A percentile compares a stretch with the other conserved stretches of the same genome.
Evolutionary conservation across 2,797 vertebrate species (phyloP).

Genomic region (Microhierax caerulescens): DNA sequence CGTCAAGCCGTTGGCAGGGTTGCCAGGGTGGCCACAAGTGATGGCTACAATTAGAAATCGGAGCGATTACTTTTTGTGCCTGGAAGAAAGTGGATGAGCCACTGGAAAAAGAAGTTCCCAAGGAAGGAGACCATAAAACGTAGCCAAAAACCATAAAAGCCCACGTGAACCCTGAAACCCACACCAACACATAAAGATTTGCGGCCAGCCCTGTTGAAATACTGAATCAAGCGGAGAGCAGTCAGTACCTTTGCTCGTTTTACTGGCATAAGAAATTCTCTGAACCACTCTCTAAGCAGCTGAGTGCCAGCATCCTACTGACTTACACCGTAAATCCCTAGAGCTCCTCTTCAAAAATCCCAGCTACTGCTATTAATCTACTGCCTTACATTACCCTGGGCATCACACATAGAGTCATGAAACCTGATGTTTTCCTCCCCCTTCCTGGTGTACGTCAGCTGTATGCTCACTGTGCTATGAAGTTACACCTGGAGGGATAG

Average conservation of each 20-base stretch:
- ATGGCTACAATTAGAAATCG: slow-evolving; percentile 81
- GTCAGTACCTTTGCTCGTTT: neutral
- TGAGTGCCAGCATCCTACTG: neutral
- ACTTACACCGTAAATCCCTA: neutral
- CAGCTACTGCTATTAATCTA: neutral
- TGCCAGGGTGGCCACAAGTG: slow-evolving; percentile 96
- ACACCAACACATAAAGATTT: neutral
- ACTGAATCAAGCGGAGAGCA: neutral
- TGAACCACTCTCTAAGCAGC: neutral
- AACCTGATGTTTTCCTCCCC: neutral
- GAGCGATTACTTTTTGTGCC: neutral
- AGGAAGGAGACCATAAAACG: fast-evolving
- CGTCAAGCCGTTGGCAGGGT: slow-evolving; percentile 89
- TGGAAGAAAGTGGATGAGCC: neutral
- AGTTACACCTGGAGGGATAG: neutral
- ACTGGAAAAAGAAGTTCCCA: neutral
- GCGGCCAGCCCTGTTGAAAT: neutral
- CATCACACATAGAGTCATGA: neutral
- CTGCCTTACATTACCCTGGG: neutral
- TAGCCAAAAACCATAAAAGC: no score
- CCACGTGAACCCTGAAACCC: neutral
- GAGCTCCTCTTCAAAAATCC: neutral
- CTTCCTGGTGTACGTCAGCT: neutral
- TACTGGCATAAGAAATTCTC: neutral
- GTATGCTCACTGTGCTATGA: neutral